Base-by-base conservation (phyloP, 2,888 invertebrate species). In the Diplazon laetatorius region DNA sequence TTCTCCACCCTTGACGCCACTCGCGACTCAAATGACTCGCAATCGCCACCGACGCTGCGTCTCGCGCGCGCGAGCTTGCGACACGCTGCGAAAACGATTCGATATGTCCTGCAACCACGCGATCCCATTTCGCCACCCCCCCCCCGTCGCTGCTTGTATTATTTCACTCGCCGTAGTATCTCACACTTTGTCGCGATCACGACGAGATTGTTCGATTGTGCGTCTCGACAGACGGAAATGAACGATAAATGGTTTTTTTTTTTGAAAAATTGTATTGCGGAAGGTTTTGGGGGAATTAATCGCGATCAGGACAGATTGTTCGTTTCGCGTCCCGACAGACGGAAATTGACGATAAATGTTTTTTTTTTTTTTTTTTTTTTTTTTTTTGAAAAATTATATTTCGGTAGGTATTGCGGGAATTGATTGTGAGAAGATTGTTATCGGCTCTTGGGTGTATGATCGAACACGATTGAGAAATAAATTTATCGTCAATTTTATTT, bases 31-130 rank as follows among this genome's bases (percentile, higher is more conserved):
- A 79, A 76, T 72, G 72, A 76, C 72, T 72, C 50, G 71, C 57
- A 59, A 39, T 59, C 37, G 30, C 2, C n/a, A 37, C 63, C 50
- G 37, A 52, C 69, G 39, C 48, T 50, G 10, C 39, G 65, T 65
- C 78, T 69, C 66, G 52, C 25, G 25, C 30, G 46, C 42, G 14
- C 42, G n/a, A n/a, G n/a, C 30, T 30, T 6, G 30, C 30, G 30
- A 30, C 60, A 52, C 44, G 52, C 52, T 16, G 48, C n/a, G 52
- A 37, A 25, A 50, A 30, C 30, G 52, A 85, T 84, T 81, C 84
- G 82, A 76, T 79, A 87, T 84, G 86, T 84, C 84, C 83, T 66
- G 76, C 66, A 73, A 79, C 85, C 87, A 87, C 86, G 85, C 87
- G 85, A 86, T 83, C 83, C 25, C 14, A 39, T 30, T 52, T 3